Conservation (phyloP, 2,113 vertebrate genomes). For the Microcebus jonahi region DNA sequence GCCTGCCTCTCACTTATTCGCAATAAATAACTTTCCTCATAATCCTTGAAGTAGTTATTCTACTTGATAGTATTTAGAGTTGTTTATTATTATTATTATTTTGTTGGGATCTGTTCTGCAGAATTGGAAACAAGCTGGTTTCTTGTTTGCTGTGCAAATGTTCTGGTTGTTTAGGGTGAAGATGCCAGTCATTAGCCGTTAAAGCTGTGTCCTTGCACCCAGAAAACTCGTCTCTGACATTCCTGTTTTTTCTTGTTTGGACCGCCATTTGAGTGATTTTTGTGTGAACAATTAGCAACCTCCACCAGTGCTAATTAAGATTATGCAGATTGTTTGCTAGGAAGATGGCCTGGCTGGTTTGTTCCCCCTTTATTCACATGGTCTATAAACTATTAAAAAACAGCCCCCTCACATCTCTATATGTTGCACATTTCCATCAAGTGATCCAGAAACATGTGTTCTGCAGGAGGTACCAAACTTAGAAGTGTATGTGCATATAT, state of each 20-base stretch:
- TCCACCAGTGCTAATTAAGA: background rate
- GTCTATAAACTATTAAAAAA: background rate
- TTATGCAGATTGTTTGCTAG: background rate
- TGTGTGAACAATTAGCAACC: background rate
- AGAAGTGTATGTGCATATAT: background rate
- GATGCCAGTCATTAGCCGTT: background rate
- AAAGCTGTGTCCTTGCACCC: background rate
- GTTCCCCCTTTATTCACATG: background rate
- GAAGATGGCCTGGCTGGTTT: background rate
- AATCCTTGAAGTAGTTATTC: background rate
- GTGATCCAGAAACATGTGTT: constrained; percentile 5
- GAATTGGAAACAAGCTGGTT: background rate
- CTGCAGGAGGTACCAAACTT: background rate
- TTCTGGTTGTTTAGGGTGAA: background rate
- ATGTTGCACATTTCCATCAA: background rate
- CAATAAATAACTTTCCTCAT: background rate
- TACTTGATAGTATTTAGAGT: background rate
- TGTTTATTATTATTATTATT: background rate
- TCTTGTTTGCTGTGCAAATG: constrained; percentile 19
- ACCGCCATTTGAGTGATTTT: background rate
- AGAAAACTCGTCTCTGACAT: background rate
- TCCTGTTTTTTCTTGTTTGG: background rate
- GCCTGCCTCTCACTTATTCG: background rate
- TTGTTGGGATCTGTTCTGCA: background rate
- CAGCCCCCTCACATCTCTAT: background rate